A percentile compares a stretch with the other conserved stretches of the same genome.
phyloP scores from a whole-genome alignment of 2,113 vertebrate genomes.

The Calonectris borealis region DNA sequence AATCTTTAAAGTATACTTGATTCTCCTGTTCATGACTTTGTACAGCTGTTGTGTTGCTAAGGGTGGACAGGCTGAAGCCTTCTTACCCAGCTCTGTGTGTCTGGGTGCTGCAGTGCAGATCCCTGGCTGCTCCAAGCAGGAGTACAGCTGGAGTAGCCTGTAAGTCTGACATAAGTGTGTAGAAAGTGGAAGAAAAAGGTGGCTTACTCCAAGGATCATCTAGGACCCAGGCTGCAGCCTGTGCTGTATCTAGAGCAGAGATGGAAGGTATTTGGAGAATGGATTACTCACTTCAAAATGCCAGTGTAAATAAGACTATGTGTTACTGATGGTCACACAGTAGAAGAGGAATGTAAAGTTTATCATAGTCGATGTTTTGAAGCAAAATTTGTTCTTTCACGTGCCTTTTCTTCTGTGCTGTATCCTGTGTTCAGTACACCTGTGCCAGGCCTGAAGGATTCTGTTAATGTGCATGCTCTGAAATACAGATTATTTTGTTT shows the following conservation, averaged over 20 bases:
- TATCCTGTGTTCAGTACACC: background rate
- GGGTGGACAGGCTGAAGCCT: background rate
- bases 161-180: background rate
- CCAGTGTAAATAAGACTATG: rapidly evolving
- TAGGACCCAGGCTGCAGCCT: background rate
- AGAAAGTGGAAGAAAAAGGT: background rate
- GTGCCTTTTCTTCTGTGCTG: background rate
- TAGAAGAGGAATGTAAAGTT: background rate
- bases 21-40: background rate
- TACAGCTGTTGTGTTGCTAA: background rate
- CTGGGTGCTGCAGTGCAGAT: background rate
- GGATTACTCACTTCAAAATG: background rate
- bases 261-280: background rate
- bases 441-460: background rate
- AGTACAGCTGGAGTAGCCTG: background rate
- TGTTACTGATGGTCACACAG: background rate
- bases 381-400: background rate
- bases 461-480: background rate
- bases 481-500: background rate
- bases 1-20: background rate
- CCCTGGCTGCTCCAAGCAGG: background rate
- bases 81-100: background rate
- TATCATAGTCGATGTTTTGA: rapidly evolving
- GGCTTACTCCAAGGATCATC: background rate
- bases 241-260: background rate